phyloP scores from a whole-genome alignment of 2,888 invertebrate genomes.

The Drosophila paramelanica region DNA sequence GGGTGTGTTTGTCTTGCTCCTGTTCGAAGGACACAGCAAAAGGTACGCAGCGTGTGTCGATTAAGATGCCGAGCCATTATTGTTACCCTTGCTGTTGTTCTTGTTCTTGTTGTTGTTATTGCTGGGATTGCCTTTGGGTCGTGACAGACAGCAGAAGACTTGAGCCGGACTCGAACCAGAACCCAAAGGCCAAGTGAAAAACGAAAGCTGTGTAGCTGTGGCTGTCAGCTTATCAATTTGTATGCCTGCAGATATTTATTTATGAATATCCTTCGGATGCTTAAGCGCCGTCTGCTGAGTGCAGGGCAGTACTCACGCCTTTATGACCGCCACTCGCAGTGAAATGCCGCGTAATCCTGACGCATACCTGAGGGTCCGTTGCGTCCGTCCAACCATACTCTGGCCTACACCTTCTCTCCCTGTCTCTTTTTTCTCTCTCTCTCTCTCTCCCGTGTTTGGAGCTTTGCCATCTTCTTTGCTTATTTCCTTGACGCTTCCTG shows the following conservation, averaged over 20 bases:
- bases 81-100: slow-evolving; percentile 1
- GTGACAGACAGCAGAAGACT: slow-evolving; percentile 53
- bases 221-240: slow-evolving; percentile 77
- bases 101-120: slow-evolving; percentile 23
- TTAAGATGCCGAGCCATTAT: slow-evolving; percentile 68
- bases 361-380: slow-evolving; percentile 66
- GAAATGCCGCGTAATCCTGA: slow-evolving; percentile 73
- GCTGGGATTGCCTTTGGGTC: slow-evolving; percentile 47
- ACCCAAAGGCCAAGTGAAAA: slow-evolving; percentile 16
- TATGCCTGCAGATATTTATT: slow-evolving; percentile 79
- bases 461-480: neutral
- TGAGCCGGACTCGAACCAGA: slow-evolving; percentile 19
- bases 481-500: slow-evolving; percentile 14
- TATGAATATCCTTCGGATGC: slow-evolving; percentile 75
- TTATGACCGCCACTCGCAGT: slow-evolving; percentile 44
- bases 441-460: neutral
- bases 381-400: slow-evolving; percentile 25
- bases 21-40: slow-evolving; percentile 61
- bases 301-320: slow-evolving; percentile 44
- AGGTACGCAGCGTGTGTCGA: slow-evolving; percentile 73
- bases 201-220: slow-evolving; percentile 20
- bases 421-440: slow-evolving; percentile 3
- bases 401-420: neutral
- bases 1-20: slow-evolving; percentile 51
- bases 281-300: slow-evolving; percentile 34